Conservation (phyloP, 2,797 vertebrate genomes). For the Aerospiza tachiro region DNA sequence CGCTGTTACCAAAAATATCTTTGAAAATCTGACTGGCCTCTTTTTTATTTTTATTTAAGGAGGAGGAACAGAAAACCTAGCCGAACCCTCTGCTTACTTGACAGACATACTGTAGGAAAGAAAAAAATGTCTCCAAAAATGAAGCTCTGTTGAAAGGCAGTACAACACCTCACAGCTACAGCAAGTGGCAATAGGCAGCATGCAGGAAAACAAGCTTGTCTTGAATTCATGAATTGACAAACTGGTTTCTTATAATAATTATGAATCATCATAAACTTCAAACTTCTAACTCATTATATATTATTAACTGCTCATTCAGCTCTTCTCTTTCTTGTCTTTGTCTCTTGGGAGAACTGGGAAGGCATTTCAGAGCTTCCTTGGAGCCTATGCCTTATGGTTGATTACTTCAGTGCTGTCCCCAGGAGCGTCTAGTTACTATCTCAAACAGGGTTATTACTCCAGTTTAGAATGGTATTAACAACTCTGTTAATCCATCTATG, state of each 20-base stretch:
- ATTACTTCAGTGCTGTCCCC: neutral
- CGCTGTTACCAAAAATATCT: neutral
- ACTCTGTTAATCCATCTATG: neutral
- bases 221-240: constrained; percentile 3
- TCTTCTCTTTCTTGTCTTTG: constrained; percentile 27
- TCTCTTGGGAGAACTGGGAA: constrained; percentile 11
- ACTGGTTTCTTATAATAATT: constrained; percentile 25
- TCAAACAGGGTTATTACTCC: neutral
- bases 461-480: neutral
- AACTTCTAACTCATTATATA: constrained; percentile 28
- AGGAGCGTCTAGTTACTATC: neutral
- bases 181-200: neutral
- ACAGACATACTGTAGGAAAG: neutral
- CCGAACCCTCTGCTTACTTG: neutral
- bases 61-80: neutral
- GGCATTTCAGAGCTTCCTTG: neutral
- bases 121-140: neutral
- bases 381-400: neutral
- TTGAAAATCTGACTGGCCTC: neutral
- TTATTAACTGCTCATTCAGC: constrained; percentile 43
- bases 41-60: neutral
- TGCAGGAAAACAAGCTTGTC: constrained; percentile 25
- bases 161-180: neutral
- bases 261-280: constrained; percentile 19
- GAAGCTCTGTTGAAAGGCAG: constrained; percentile 25